Base-by-base conservation (phyloP, 2,888 invertebrate genomes). In the Scaeva pyrastri region DNA sequence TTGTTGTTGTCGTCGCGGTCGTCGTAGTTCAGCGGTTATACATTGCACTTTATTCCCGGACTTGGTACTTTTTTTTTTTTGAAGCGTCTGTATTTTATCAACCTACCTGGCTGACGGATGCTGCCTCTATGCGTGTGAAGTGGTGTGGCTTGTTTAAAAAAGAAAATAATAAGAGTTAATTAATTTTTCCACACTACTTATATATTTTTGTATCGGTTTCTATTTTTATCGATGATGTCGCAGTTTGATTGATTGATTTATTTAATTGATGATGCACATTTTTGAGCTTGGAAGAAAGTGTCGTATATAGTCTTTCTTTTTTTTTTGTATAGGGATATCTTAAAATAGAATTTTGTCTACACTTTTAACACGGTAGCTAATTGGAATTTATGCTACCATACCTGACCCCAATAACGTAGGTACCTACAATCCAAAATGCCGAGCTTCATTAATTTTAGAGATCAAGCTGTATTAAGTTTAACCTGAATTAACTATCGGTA, bases 1-100 rank as follows among this genome's bases (percentile, higher is more conserved):
- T n/a, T n/a, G n/a, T n/a, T 7, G 26, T 26, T 7, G 26, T 26
- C 31, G 31, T 31, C 31, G 31, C 8, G n/a, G n/a, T n/a, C 8
- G 2, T 31, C 31, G 31, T 75, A 84, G 72, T 58, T 62, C 23
- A 72, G 73, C 26, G 76, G 72, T n/a, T n/a, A n/a, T n/a, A n/a
- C 68, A 41, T 74, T 68, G 5, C 8, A 7, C 31, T 31, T 50
- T 68, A 11, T 11, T 39, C 16, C 16, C 14, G 52, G 23, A 31
- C 19, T 31, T 48, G 26, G 45, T 36, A 36, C 50, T 14, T 52
- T n/a, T n/a, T n/a, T n/a, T n/a, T n/a, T n/a, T 23, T 52, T 52
- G 7, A 39, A 52, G 14, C 39, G 23, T 50, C 8, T 12, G 11
- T 39, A 39, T 10, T 39, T 39, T n/a, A 2, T 2, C 39, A 19